Conservation (phyloP, 2,888 invertebrate genomes). For the Melanostoma scalare region DNA sequence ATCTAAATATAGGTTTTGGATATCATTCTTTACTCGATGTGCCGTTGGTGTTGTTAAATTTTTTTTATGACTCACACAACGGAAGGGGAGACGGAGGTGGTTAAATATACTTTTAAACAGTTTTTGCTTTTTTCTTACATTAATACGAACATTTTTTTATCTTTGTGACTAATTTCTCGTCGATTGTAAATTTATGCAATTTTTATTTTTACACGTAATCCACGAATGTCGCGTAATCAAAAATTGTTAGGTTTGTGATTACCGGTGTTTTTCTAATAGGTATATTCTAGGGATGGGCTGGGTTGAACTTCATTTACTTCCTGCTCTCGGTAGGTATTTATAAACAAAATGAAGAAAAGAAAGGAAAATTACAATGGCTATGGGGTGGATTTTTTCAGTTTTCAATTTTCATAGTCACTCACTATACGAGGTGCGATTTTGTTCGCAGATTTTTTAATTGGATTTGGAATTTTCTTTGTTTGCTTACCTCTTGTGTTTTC, state of each 20-base stretch:
- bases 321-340: conserved; percentile 40
- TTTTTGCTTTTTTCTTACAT: too few species aligned
- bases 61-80: conserved; percentile 28
- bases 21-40: conserved; percentile 38
- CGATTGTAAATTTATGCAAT: neutral
- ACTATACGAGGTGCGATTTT: neutral
- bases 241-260: neutral
- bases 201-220: conserved; percentile 42
- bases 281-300: conserved; percentile 31
- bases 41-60: conserved; percentile 6
- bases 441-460: conserved; percentile 21
- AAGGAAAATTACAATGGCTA: conserved; percentile 51
- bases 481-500: conserved; percentile 37
- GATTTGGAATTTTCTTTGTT: conserved; percentile 46
- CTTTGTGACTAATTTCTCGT: too few species aligned
- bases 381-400: conserved; percentile 28
- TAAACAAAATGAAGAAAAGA: conserved; percentile 47
- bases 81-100: conserved; percentile 13
- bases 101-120: too few species aligned
- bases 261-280: conserved; percentile 48
- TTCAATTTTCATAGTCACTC: neutral
- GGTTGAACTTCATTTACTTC: conserved; percentile 13
- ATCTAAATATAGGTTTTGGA: conserved; percentile 57
- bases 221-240: neutral
- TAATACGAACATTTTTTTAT: too few species aligned